phyloP scores from a whole-genome alignment of 1,140 invertebrate species.

The Chelonus insularis region DNA sequence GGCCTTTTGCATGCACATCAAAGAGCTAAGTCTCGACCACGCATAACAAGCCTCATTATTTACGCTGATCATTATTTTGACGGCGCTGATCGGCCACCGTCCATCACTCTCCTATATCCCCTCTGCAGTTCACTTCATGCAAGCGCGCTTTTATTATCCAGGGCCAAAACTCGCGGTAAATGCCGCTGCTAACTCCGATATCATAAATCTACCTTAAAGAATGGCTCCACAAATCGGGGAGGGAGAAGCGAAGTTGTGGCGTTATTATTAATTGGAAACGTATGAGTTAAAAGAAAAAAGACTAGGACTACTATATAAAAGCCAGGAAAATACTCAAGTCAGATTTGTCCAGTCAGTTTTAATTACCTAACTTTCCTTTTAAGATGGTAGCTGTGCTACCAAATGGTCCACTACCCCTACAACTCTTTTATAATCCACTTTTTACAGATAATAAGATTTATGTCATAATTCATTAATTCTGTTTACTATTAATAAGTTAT shows the following conservation, averaged over 20 bases:
- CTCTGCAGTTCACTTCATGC: background rate
- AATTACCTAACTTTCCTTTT: background rate
- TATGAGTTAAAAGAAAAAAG: conserved; percentile 10
- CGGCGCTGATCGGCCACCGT: conserved; percentile 55
- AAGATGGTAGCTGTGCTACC: no score
- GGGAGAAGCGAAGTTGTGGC: conserved; percentile 3
- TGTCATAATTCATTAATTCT: no score
- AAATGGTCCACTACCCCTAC: no score
- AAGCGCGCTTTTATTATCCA: conserved; percentile 33
- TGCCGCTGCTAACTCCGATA: conserved; percentile 37
- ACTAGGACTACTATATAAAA: background rate
- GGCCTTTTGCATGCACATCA: background rate
- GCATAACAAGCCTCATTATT: conserved; percentile 55
- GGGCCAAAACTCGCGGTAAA: conserved; percentile 36
- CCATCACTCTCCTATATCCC: conserved; percentile 40
- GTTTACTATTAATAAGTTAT: no score
- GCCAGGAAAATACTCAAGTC: background rate
- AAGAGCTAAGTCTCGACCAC: conserved; percentile 1
- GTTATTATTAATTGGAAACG: conserved; percentile 27
- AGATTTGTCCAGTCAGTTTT: conserved; percentile 11
- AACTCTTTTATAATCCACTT: no score
- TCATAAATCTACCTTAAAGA: conserved; percentile 44
- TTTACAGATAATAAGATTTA: no score
- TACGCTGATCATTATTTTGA: conserved; percentile 56
- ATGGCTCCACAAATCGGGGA: conserved; percentile 19